phyloP scores from a whole-genome alignment of 2,113 vertebrate species.

The Serilophus lunatus region DNA sequence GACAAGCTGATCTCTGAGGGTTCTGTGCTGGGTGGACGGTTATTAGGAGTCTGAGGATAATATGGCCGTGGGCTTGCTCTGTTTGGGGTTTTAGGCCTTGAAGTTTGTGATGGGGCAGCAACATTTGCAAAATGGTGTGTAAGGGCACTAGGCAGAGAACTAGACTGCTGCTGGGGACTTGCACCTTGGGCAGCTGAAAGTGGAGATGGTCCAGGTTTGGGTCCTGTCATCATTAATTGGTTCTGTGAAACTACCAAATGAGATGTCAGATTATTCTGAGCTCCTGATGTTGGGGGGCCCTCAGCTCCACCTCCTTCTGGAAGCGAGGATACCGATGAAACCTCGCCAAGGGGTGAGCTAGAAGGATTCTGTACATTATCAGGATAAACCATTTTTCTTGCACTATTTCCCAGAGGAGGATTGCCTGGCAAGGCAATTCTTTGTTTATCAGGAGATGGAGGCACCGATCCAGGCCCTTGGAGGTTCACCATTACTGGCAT shows the following conservation, averaged over 20 bases:
- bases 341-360: slow-evolving; percentile 81
- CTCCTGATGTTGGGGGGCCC: slow-evolving; percentile 63
- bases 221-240: slow-evolving; percentile 82
- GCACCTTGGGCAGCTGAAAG: slow-evolving; percentile 85
- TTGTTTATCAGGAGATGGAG: slow-evolving; percentile 91
- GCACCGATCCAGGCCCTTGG: slow-evolving; percentile 85
- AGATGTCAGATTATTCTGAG: slow-evolving; percentile 81
- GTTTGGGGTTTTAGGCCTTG: slow-evolving; percentile 96
- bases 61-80: slow-evolving; percentile 95
- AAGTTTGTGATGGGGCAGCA: slow-evolving; percentile 88
- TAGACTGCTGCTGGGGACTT: slow-evolving; percentile 87
- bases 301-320: slow-evolving; percentile 73
- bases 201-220: slow-evolving; percentile 84
- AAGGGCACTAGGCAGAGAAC: slow-evolving; percentile 79
- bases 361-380: slow-evolving; percentile 85
- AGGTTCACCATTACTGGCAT: slow-evolving; percentile 93
- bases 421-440: slow-evolving; percentile 87
- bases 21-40: slow-evolving; percentile 96
- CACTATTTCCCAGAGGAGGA: slow-evolving; percentile 78
- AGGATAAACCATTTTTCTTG: slow-evolving; percentile 88
- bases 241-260: slow-evolving; percentile 88
- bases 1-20: slow-evolving; percentile 98
- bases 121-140: slow-evolving; percentile 89
- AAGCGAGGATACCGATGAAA: slow-evolving; percentile 62
- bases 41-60: slow-evolving; percentile 94